Evolutionary conservation across 2,797 vertebrate genomes (phyloP).

Genomic region (Dendrocincla tyrannina): DNA sequence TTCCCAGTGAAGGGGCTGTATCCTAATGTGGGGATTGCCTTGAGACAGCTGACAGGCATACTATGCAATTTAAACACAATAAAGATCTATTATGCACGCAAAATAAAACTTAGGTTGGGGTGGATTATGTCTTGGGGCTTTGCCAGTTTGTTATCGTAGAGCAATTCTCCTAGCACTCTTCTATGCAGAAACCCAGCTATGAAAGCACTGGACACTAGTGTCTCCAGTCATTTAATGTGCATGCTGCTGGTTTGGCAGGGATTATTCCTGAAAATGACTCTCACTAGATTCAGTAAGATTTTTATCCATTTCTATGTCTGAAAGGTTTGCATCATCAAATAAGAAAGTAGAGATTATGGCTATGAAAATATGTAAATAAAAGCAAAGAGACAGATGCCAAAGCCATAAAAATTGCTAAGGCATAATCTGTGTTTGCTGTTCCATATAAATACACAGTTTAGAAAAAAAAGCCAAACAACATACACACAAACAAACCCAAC

Average conservation of each 20-base stretch:
- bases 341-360: constrained; percentile 39
- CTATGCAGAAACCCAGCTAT: background rate
- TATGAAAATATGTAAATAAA: constrained; percentile 59
- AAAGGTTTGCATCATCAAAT: constrained; percentile 42
- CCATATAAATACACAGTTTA: background rate
- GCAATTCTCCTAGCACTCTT: constrained; percentile 32
- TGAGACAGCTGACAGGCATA: background rate
- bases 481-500: background rate
- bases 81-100: constrained; percentile 4
- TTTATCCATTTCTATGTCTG: constrained; percentile 28
- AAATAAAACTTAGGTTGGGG: constrained; percentile 32
- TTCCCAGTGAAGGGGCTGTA: background rate
- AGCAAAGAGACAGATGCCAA: constrained; percentile 41
- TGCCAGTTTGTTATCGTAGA: constrained; percentile 11
- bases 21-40: background rate
- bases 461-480: background rate
- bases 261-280: constrained; percentile 51
- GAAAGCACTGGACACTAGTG: constrained; percentile 32
- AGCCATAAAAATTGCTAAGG: constrained; percentile 53
- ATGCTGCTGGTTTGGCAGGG: background rate
- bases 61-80: background rate
- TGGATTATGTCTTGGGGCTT: background rate
- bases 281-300: constrained; percentile 38
- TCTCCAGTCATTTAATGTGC: constrained; percentile 53
- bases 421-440: constrained; percentile 57